Evolutionary conservation across 2,888 invertebrate genomes (phyloP).

Genomic region (Drosophila prostipennis): DNA sequence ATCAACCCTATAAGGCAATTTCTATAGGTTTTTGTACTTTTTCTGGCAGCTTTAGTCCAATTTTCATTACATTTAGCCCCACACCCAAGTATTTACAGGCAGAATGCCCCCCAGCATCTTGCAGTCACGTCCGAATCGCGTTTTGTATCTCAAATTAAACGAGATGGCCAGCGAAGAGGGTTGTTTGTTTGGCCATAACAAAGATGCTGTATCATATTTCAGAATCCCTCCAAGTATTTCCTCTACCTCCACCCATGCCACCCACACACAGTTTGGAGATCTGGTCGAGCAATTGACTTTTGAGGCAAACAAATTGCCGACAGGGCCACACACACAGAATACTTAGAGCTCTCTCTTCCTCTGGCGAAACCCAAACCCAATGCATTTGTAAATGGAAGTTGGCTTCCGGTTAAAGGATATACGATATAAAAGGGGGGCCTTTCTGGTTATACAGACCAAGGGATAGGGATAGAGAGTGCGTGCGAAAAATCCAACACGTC

Average conservation of each 20-base stretch:
- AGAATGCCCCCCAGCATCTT: conserved; percentile 12
- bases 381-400: conserved; percentile 70
- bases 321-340: conserved; percentile 48
- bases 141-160: conserved; percentile 51
- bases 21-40: background rate
- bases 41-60: background rate
- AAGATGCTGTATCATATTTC: conserved; percentile 65
- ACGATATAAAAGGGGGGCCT: conserved; percentile 44
- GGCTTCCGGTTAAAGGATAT: conserved; percentile 77
- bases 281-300: conserved; percentile 53
- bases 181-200: conserved; percentile 32
- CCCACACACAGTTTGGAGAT: conserved; percentile 21
- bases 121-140: conserved; percentile 45
- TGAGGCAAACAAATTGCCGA: conserved; percentile 70
- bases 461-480: conserved; percentile 51
- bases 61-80: conserved; percentile 2
- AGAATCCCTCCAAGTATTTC: conserved; percentile 41
- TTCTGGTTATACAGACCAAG: background rate
- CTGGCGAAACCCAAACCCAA: conserved; percentile 1
- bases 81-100: background rate
- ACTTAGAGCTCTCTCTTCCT: background rate
- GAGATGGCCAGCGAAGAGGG: conserved; percentile 33
- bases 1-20: background rate
- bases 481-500: conserved; percentile 77
- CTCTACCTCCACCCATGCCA: background rate